Evolutionary conservation across 2,888 invertebrate genomes (phyloP), one percentile per base, ranked within the genome.

Genomic region (Tipula unca): DNA sequence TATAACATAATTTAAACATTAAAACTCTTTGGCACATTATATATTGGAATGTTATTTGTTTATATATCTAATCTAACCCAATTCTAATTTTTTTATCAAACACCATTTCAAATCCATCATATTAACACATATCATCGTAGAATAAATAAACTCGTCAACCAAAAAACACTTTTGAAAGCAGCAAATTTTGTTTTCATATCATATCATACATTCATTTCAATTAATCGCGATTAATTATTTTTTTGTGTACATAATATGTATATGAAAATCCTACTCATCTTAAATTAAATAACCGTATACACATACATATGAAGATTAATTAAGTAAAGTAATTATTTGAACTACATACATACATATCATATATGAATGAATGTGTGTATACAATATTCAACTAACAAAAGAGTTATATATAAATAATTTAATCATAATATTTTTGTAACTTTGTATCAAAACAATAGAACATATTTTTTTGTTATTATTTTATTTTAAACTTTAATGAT

Each of bases 401-500:
- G 69, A 69, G 69, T 69, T 69, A 69, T 25, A 69, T 8, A 69
- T 54, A 54, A n/a, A 54, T 69, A 69, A 69, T 69, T 69, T 69
- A 69, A 69, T 69, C 69, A 69, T 69, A 69, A 69, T 69, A 69
- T 69, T 69, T 69, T 69, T 69, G 69, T 69, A 25, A 69, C 25
- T 69, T 69, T 69, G 25, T 69, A 69, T 20, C 10, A 69, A 69
- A 69, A 69, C 69, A 69, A 69, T 69, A 25, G 69, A 69, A 10
- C 69, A 69, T 69, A 69, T 69, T 69, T 48, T 35, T 69, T 25
- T 25, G 69, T 2, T 69, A 69, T 69, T 69, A 69, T 48, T 48
- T 48, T n/a, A n/a, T 69, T 69, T 69, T 69, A 69, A 69, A 69
- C 69, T 69, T 69, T 69, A 69, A 69, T 69, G 69, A 69, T 69